These are phyloP conservation scores for Phoxinus phoxinus DNA, from an alignment of 2,113 vertebrate genomes.

Conservation along the genomic window DNA sequence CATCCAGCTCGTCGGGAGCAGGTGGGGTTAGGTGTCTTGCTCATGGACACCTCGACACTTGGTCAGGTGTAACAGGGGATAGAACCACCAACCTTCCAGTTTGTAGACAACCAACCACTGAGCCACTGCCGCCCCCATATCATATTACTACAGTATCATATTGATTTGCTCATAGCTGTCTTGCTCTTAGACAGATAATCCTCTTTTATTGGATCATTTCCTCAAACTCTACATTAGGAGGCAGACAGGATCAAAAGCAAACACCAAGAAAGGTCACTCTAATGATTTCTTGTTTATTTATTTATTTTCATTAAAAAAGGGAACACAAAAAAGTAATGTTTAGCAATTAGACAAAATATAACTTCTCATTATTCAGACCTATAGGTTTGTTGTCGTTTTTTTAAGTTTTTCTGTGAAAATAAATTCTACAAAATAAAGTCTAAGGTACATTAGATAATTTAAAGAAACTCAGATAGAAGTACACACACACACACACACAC, in stretches of 20 bases:
- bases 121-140: too few relatives aligned
- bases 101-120: too few relatives aligned
- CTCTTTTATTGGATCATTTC: constrained; percentile 56
- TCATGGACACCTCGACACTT: too few relatives aligned
- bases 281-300: not conserved
- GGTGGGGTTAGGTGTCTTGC: too few relatives aligned
- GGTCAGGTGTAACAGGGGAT: too few relatives aligned
- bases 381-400: not conserved
- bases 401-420: not conserved
- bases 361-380: not conserved
- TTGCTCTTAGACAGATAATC: constrained; percentile 56
- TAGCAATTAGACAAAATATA: not conserved
- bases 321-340: not conserved
- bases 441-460: not conserved
- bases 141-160: constrained; percentile 54
- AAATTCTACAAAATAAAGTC: too few relatives aligned
- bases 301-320: not conserved
- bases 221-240: constrained; percentile 57
- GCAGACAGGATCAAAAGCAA: constrained; percentile 59
- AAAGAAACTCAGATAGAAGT: not conserved
- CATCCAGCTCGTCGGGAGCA: too few relatives aligned
- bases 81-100: too few relatives aligned
- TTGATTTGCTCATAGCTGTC: constrained; percentile 55
- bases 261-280: constrained; percentile 56
- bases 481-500: too few relatives aligned